Percentiles rank a stretch among this genome's conserved stretches.
phyloP scores from a whole-genome alignment of 2,888 invertebrate genomes.

The Chrysolina haemoptera region DNA sequence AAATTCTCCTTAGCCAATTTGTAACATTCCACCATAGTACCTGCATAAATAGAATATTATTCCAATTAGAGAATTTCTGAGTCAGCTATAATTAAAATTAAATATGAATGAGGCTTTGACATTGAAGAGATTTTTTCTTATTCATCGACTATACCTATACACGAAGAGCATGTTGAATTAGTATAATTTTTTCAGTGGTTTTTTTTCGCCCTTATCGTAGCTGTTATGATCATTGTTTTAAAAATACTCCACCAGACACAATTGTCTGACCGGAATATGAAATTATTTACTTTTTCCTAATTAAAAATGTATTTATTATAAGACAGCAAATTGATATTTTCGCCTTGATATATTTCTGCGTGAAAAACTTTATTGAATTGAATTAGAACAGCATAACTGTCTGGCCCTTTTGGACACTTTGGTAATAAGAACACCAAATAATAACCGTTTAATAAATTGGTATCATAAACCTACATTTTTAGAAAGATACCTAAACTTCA shows the following conservation, averaged over 20 bases:
- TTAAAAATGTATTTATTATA: too few relatives aligned
- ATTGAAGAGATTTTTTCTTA: conserved; percentile 28
- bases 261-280: conserved; percentile 13
- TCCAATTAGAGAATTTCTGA: conserved; percentile 35
- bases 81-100: conserved; percentile 30
- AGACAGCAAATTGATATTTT: too few relatives aligned
- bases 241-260: conserved; percentile 4
- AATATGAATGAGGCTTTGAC: conserved; percentile 29
- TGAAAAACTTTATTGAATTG: too few relatives aligned
- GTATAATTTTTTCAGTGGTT: background rate
- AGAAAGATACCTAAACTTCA: too few relatives aligned
- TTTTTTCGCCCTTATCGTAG: conserved; percentile 9
- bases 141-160: background rate
- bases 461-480: too few relatives aligned
- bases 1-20: conserved; percentile 26
- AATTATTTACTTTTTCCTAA: background rate
- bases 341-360: too few relatives aligned
- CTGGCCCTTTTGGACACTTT: too few relatives aligned
- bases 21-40: conserved; percentile 39
- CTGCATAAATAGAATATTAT: conserved; percentile 31
- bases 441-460: too few relatives aligned
- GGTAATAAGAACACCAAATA: too few relatives aligned
- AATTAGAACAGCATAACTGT: too few relatives aligned
- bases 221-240: background rate
- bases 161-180: conserved; percentile 5